Evolutionary conservation across 2,797 vertebrate species (phyloP), one percentile per base, ranked within the genome.

Genomic region (Anabas testudineus): DNA sequence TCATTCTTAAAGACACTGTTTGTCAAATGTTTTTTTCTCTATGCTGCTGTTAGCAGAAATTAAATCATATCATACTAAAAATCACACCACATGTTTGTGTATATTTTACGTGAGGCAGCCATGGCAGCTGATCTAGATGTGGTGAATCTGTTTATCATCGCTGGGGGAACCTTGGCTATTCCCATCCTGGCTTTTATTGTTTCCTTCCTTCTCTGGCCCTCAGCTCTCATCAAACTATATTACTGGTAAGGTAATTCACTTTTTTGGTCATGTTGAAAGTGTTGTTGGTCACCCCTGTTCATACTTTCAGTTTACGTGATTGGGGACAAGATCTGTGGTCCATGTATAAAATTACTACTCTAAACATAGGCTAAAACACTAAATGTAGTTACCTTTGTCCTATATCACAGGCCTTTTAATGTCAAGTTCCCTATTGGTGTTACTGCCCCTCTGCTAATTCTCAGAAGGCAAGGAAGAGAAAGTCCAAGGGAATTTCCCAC

Each of bases 181-280:
- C 97, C 98, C n/a, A 96, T 99, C 85, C 87, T 99, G 86, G 96
- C 95, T 30, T 99, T 99, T 1, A 90, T 96, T 16, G 96, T 95
- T 15, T 97, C 95, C 0, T 97, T 98, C 71, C 90, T 99, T 22
- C 92, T 99, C 78, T 99, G 97, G 95, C 97, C 98, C 42, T 95
- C 97, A 0, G 96, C 93, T 0, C 95, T 99, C 37, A 98, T 99
- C 70, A 96, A 83, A 91, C 95, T 99, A 67, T 99, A 99, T 85
- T 96, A 97, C 84, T 99, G 98, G 98, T 99, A 93, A 95, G 93
- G 76, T 13, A 36, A 36, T 36, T 36, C 34, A 36, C 34, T 10
- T 13, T 9, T 52, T 15, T 3, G 45, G 19, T 52, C 14, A 21
- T n/a, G 3, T 28, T 36, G 8, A 36, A 36, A 36, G 13, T 13